Evolutionary conservation across 2,113 vertebrate species (phyloP).

Genomic region (Cololabis saira): DNA sequence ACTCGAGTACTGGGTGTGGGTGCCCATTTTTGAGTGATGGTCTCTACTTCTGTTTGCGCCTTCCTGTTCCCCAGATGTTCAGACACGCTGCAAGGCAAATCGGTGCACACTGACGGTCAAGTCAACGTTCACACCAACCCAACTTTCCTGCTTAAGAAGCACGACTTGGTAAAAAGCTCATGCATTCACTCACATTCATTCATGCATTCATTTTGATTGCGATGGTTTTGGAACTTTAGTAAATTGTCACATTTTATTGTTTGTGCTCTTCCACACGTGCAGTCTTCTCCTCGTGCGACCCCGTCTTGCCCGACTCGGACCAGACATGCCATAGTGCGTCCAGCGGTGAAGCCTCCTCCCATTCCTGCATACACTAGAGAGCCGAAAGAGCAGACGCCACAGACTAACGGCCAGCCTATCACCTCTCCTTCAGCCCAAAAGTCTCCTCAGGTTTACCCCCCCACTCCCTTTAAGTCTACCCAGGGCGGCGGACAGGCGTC

Average conservation of each 20-base stretch:
- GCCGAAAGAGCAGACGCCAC: slow-evolving; percentile 6
- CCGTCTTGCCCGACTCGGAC: slow-evolving; percentile 56
- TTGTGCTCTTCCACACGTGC: slow-evolving; percentile 33
- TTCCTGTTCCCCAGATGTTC: slow-evolving; percentile 47
- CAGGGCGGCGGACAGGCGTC: slow-evolving; percentile 25
- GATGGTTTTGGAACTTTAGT: too few relatives aligned
- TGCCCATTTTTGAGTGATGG: neutral
- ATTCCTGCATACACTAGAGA: slow-evolving; percentile 53
- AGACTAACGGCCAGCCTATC: neutral
- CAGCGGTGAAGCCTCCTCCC: slow-evolving; percentile 73
- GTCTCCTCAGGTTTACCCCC: slow-evolving; percentile 40
- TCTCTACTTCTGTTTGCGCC: slow-evolving; percentile 11
- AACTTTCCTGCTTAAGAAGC: slow-evolving; percentile 86
- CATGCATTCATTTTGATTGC: too few relatives aligned
- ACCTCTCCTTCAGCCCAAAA: slow-evolving; percentile 11
- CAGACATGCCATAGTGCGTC: slow-evolving; percentile 56
- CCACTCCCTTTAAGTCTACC: slow-evolving; percentile 12
- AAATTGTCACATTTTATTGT: neutral
- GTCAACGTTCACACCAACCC: slow-evolving; percentile 87
- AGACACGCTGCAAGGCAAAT: slow-evolving; percentile 29
- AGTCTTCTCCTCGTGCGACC: slow-evolving; percentile 46
- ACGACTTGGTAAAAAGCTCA: slow-evolving; percentile 82
- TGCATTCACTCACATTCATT: too few relatives aligned
- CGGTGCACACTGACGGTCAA: slow-evolving; percentile 42
- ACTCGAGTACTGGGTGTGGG: too few relatives aligned